Evolutionary conservation across 2,888 invertebrate species (phyloP).

Genomic region (Trissonchulus sp.): DNA sequence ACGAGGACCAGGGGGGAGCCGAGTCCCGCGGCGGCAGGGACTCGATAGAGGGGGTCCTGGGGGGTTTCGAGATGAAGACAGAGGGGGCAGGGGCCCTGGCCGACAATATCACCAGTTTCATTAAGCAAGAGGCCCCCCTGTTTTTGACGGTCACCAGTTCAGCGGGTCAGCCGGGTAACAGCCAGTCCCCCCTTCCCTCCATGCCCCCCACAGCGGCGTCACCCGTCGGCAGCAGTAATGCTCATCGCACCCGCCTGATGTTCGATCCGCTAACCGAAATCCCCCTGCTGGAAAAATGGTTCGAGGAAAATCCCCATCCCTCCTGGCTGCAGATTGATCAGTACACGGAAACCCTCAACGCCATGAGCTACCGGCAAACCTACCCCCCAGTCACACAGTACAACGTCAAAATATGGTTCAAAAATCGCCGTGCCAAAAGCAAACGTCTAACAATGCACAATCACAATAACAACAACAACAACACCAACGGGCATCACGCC

Average conservation of each 20-base stretch:
- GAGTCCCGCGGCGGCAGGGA: neutral
- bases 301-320: conserved; percentile 93
- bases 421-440: conserved; percentile 91
- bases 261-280: conserved; percentile 99
- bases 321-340: conserved; percentile 94
- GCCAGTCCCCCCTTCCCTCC: conserved; percentile 66
- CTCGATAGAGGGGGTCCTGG: neutral
- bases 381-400: conserved; percentile 97
- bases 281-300: conserved; percentile 66
- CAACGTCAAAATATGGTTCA: conserved; percentile 96
- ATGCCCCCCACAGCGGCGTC: conserved; percentile 54
- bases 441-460: conserved; percentile 64
- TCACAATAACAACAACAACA: no score
- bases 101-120: neutral
- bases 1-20: neutral
- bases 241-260: conserved; percentile 85
- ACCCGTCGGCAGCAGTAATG: conserved; percentile 16
- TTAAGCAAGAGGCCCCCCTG: neutral
- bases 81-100: neutral
- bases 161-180: conserved; percentile 64
- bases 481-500: no score
- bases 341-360: conserved; percentile 92
- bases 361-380: conserved; percentile 93
- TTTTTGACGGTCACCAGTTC: neutral
- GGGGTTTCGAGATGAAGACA: no score